phyloP scores from a whole-genome alignment of 2,888 invertebrate species.

The Andrena fulva region DNA sequence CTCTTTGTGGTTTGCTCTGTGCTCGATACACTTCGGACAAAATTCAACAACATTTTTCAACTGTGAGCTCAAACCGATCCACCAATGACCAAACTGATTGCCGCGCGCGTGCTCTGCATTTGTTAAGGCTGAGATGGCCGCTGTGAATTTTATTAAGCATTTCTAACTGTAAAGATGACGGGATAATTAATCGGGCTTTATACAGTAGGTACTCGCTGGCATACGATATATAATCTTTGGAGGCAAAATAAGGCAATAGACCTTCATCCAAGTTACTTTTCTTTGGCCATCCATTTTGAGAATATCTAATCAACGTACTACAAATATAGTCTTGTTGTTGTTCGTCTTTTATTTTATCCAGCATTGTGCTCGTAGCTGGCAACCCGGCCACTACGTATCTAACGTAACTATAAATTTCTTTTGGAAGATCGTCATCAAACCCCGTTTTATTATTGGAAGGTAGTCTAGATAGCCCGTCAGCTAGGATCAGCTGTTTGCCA shows the following conservation, averaged over 20 bases:
- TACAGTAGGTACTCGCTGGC: not conserved
- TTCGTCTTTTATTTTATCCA: conserved; percentile 54
- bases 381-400: conserved; percentile 47
- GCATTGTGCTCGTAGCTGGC: conserved; percentile 43
- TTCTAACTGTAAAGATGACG: not conserved
- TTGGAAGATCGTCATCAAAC: not conserved
- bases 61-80: not conserved
- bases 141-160: conserved; percentile 7
- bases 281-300: not conserved
- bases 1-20: not conserved
- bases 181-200: conserved; percentile 31
- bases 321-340: not conserved
- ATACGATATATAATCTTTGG: not conserved
- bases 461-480: conserved; percentile 69
- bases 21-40: conserved; percentile 5
- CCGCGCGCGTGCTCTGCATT: not conserved
- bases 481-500: conserved; percentile 31
- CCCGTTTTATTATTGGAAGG: not conserved
- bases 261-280: not conserved
- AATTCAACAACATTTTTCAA: not conserved
- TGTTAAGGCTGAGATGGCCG: conserved; percentile 66
- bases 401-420: conserved; percentile 24
- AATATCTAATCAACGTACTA: not conserved
- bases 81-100: conserved; percentile 15
- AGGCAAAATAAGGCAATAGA: not conserved